Conservation (phyloP, 2,113 vertebrate species). For the Pollimyrus isidori region DNA sequence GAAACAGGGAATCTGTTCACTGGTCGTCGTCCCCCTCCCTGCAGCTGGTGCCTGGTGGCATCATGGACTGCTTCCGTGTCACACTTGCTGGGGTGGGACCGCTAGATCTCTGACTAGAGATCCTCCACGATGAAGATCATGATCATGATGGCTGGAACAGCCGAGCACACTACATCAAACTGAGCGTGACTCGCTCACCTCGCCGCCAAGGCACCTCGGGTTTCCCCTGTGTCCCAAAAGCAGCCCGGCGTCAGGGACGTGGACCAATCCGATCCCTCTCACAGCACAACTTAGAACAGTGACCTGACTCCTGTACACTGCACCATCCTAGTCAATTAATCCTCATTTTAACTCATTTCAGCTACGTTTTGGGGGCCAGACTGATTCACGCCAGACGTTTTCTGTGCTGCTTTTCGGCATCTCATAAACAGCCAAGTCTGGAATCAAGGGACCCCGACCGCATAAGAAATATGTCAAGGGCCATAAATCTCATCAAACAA, state of each 20-base stretch:
- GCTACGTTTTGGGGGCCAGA: not conserved
- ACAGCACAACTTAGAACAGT: not conserved
- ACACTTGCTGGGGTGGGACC: not conserved
- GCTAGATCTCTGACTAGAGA: not conserved
- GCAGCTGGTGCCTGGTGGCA: not conserved
- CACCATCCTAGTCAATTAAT: not conserved
- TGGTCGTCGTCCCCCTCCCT: not conserved
- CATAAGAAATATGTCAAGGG: not conserved
- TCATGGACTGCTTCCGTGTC: not conserved
- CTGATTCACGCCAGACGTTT: not conserved
- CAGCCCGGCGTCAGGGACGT: not conserved
- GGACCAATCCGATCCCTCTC: not conserved
- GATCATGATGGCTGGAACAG: not conserved
- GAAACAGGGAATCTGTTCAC: conserved; percentile 5
- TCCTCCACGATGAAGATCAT: not conserved
- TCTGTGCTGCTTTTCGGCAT: not conserved
- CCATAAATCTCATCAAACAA: not conserved
- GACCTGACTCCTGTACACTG: not conserved
- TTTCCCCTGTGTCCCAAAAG: not conserved
- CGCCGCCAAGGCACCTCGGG: not conserved
- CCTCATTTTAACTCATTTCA: not conserved
- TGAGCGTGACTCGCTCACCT: not conserved
- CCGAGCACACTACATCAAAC: not conserved
- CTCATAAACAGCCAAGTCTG: not conserved
- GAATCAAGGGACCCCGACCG: not conserved